Conservation (phyloP, 2,113 vertebrate species). For the Phocoena phocoena region DNA sequence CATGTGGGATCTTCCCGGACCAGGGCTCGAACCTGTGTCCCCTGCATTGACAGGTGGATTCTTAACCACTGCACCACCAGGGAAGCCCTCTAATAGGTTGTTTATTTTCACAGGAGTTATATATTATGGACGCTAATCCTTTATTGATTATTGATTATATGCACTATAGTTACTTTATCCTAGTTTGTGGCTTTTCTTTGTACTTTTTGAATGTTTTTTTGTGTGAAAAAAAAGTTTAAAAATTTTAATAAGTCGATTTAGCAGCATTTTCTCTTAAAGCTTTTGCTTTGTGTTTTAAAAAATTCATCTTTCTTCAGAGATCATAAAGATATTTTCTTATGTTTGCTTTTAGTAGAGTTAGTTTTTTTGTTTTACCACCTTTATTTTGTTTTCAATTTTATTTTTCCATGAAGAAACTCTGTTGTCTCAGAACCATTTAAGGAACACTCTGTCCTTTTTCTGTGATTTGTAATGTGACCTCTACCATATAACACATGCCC, state of each 20-base stretch:
- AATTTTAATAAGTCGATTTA: neutral
- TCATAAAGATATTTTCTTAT: neutral
- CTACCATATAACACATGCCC: too few species aligned
- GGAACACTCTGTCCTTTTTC: neutral
- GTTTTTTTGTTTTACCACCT: neutral
- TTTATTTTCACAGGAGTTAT: neutral
- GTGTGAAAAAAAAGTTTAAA: neutral
- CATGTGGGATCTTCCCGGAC: too few species aligned
- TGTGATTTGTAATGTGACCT: neutral
- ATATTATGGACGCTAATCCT: neutral
- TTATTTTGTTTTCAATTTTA: neutral
- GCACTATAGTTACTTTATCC: neutral
- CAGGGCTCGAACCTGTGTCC: too few species aligned
- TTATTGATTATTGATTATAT: neutral
- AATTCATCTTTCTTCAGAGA: neutral
- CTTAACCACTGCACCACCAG: too few species aligned
- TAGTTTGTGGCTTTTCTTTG: neutral
- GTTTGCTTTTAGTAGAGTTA: neutral
- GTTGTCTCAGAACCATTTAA: neutral
- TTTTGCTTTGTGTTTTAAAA: slow-evolving; percentile 11
- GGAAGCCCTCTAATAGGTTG: too few species aligned
- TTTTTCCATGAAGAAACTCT: neutral
- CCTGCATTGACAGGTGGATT: too few species aligned
- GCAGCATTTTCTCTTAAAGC: neutral
- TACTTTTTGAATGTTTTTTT: neutral